A percentile compares a stretch with the other conserved stretches of the same genome.
phyloP scores from a whole-genome alignment of 2,797 vertebrate species.

The Numenius phaeopus region DNA sequence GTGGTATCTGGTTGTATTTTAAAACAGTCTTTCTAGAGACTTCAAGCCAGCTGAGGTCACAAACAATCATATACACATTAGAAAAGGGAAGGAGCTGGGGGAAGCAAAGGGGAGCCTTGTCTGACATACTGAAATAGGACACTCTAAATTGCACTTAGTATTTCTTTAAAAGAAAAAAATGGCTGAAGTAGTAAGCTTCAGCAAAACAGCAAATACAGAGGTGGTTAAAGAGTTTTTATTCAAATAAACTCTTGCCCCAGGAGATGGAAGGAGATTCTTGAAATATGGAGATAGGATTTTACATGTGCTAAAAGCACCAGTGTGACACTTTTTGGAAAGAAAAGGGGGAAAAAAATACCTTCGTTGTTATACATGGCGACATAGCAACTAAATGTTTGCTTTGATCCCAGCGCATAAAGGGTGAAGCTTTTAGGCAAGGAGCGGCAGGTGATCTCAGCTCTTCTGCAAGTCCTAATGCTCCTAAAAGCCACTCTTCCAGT shows the following conservation, averaged over 20 bases:
- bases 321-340: constrained; percentile 54
- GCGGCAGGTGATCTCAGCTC: constrained; percentile 99
- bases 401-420: constrained; percentile 93
- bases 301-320: constrained; percentile 76
- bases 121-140: constrained; percentile 47
- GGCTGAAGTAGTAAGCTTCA: not conserved
- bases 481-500: constrained; percentile 99
- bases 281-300: constrained; percentile 62
- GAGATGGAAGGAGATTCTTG: constrained; percentile 61
- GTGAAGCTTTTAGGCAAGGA: constrained; percentile 99
- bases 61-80: constrained; percentile 55
- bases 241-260: constrained; percentile 68
- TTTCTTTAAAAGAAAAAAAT: constrained; percentile 57
- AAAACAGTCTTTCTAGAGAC: constrained; percentile 45
- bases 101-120: constrained; percentile 8
- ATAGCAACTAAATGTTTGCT: constrained; percentile 78
- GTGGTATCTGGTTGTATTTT: constrained; percentile 62
- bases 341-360: not conserved
- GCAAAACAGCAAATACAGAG: constrained; percentile 44
- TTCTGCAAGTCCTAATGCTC: constrained; percentile 99
- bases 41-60: constrained; percentile 52
- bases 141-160: constrained; percentile 28
- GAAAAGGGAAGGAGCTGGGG: not conserved
- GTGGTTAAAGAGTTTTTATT: constrained; percentile 66
- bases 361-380: constrained; percentile 72